phyloP scores from a whole-genome alignment of 2,113 vertebrate genomes.

The Polypterus senegalus region DNA sequence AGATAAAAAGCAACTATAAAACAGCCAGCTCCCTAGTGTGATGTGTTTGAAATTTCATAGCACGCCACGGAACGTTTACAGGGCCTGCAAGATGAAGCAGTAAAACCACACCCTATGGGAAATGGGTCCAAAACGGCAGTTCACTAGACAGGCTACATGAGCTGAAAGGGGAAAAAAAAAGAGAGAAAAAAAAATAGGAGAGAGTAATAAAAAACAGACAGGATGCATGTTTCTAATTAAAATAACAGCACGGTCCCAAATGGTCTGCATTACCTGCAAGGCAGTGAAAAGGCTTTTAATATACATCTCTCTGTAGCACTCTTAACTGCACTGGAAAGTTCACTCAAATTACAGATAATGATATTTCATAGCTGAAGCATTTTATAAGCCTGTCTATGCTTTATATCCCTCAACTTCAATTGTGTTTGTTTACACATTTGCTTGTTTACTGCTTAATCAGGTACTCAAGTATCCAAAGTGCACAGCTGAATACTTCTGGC shows the following conservation, averaged over 20 bases:
- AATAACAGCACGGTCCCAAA: slow-evolving; percentile 13
- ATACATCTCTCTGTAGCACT: slow-evolving; percentile 16
- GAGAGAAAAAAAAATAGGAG: slow-evolving; percentile 4
- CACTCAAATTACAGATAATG: too few relatives aligned
- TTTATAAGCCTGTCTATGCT: too few relatives aligned
- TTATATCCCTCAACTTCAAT: too few relatives aligned
- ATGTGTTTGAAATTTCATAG: slow-evolving; percentile 19
- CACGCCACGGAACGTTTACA: slow-evolving; percentile 25
- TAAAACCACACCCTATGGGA: slow-evolving; percentile 38
- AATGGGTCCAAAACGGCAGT: slow-evolving; percentile 25
- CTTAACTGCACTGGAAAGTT: neutral
- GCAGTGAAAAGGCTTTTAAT: slow-evolving; percentile 21
- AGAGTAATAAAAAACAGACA: slow-evolving; percentile 14
- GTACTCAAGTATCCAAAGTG: too few relatives aligned
- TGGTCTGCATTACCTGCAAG: slow-evolving; percentile 22
- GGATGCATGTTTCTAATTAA: slow-evolving; percentile 31
- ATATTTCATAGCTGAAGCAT: too few relatives aligned
- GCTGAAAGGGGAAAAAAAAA: neutral
- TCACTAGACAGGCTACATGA: slow-evolving; percentile 10
- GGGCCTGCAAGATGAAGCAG: slow-evolving; percentile 23
- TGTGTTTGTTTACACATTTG: too few relatives aligned
- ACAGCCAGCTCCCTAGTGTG: slow-evolving; percentile 28
- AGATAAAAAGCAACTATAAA: slow-evolving; percentile 30
- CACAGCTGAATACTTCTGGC: too few relatives aligned
- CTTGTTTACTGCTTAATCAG: too few relatives aligned